Conservation (phyloP, 2,888 invertebrate genomes). For the Sarcophaga subvicina region DNA sequence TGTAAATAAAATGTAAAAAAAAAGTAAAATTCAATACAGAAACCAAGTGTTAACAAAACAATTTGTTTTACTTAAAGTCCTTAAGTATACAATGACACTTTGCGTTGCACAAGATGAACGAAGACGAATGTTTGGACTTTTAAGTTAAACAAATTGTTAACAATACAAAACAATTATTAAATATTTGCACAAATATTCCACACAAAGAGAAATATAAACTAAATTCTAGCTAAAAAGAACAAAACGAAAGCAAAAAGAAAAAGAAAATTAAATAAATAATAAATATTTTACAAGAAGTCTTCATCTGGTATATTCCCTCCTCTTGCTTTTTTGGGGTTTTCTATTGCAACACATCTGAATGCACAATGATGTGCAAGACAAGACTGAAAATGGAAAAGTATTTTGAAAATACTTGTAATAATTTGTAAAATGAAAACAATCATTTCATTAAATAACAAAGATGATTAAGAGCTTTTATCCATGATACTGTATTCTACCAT, state of each 20-base stretch:
- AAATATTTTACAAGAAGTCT: background rate
- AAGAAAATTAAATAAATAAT: conserved; percentile 7
- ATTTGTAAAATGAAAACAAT: no score
- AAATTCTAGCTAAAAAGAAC: no score
- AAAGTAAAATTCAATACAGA: conserved; percentile 6
- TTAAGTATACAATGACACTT: conserved; percentile 19
- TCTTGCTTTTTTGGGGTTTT: no score
- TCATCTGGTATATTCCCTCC: background rate
- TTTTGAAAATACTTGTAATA: no score
- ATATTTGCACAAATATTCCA: conserved; percentile 42
- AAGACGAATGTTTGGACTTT: conserved; percentile 55
- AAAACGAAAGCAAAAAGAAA: background rate
- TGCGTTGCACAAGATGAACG: conserved; percentile 4
- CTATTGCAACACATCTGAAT: background rate
- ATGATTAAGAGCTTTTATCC: no score
- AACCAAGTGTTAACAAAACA: conserved; percentile 51
- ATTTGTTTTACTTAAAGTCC: conserved; percentile 48
- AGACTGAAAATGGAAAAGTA: no score
- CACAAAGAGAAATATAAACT: background rate
- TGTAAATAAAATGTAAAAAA: background rate
- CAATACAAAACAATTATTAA: conserved; percentile 49
- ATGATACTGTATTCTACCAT: no score
- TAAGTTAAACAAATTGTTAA: conserved; percentile 55
- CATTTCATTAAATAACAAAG: no score
- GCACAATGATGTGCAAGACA: background rate